Evolutionary conservation across 1,140 invertebrate species (phyloP), one percentile per base, ranked within the genome.

Genomic region (Dendrolimus punctatus): DNA sequence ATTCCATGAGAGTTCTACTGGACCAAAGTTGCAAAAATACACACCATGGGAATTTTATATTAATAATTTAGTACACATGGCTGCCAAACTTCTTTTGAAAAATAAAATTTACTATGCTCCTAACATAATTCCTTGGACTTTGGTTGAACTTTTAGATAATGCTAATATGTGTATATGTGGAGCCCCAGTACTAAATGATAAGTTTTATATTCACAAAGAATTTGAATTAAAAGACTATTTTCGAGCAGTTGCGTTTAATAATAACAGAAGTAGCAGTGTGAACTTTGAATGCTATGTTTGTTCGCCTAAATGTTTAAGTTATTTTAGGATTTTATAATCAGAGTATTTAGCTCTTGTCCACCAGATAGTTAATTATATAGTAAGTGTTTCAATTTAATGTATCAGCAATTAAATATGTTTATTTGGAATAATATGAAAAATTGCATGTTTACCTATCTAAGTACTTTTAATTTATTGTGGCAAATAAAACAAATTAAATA

Each of bases 91-190:
- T 23, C 73, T 87, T 23, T 53, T 87, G 39, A 82, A 72, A 60
- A 51, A 85, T 45, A 85, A 88, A 51, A 66, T 89, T 39, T 73
- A 72, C 37, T 92, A 92, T 75, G 82, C 88, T 59, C 72, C 87
- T n/a, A 88, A 88, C 55, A 83, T 85, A 23, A 88, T 93, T 64
- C 91, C 91, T 6, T 64, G 70, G 53, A 91, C 88, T 39, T 68
- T 93, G 40, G 89, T 91, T 1, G 70, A 88, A 42, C 91, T 89
- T 72, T 78, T 93, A 55, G 89, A 92, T 62, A 75, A 89, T 60
- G 89, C 91, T 4, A 87, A 88, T 57, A 90, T 89, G 72, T 93
- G 91, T 68, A 57, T 89, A 3, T 93, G 92, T 72, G 90, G 90
- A 8, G 80, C 71, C 55, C 81, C 91, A 43, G 91, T 90, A 60